A percentile compares a stretch with the other conserved stretches of the same genome.
phyloP scores from a whole-genome alignment of 2,888 invertebrate species.

The Pyralis farinalis region DNA sequence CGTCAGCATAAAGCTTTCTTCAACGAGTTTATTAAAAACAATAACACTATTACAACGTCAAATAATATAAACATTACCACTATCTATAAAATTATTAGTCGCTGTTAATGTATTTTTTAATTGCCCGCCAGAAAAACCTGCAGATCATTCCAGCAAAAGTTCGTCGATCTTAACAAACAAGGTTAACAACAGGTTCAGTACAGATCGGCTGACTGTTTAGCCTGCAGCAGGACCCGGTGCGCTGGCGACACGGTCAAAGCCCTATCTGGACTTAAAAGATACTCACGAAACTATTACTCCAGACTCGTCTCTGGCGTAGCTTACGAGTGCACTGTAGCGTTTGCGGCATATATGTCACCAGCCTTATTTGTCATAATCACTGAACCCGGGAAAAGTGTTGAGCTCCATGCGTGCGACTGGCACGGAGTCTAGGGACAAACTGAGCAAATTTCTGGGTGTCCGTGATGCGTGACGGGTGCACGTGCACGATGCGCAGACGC shows the following conservation, averaged over 20 bases:
- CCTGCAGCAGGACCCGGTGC: slow-evolving; percentile 32
- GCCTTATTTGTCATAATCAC: slow-evolving; percentile 61
- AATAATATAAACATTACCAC: too few relatives aligned
- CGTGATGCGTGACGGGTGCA: slow-evolving; percentile 72
- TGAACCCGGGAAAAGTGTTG: slow-evolving; percentile 49
- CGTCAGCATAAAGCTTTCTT: too few relatives aligned
- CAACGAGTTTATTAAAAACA: too few relatives aligned
- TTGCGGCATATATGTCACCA: slow-evolving; percentile 40
- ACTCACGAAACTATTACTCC: slow-evolving; percentile 62
- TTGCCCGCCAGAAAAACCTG: slow-evolving; percentile 11
- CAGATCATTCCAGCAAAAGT: slow-evolving; percentile 41
- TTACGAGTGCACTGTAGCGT: slow-evolving; percentile 36
- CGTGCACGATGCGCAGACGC: slow-evolving; percentile 64
- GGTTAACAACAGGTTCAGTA: slow-evolving; percentile 62
- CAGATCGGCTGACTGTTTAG: slow-evolving; percentile 44
- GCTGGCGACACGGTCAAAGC: slow-evolving; percentile 44
- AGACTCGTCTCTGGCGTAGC: slow-evolving; percentile 33
- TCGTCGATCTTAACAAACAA: slow-evolving; percentile 44
- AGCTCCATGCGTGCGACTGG: slow-evolving; percentile 59
- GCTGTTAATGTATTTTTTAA: not conserved
- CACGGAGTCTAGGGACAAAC: slow-evolving; percentile 64
- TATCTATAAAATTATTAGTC: too few relatives aligned
- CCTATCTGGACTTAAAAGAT: slow-evolving; percentile 35
- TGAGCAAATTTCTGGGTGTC: slow-evolving; percentile 70
- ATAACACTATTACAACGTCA: too few relatives aligned